Percentiles rank a stretch among this genome's conserved stretches.
These are phyloP conservation scores for Cynoglossus semilaevis DNA, from an alignment of 2,113 vertebrate genomes.

Conservation along the genomic window DNA sequence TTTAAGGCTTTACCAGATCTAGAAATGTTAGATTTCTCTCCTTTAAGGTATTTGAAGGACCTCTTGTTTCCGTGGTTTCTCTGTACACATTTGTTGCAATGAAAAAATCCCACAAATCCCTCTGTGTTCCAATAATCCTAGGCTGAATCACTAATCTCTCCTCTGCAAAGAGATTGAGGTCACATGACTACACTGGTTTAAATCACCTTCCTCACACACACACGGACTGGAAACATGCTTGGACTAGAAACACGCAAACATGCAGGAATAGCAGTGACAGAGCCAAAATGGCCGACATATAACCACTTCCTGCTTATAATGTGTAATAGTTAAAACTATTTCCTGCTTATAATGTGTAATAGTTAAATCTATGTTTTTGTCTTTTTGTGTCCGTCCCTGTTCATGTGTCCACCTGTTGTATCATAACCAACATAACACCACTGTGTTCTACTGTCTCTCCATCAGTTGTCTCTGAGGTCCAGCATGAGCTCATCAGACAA, in stretches of 20 bases:
- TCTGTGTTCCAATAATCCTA: slow-evolving; percentile 30
- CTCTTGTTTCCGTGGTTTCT: no score
- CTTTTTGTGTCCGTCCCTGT: no score
- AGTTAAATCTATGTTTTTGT: background rate
- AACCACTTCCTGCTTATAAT: no score
- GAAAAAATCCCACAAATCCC: slow-evolving; percentile 41
- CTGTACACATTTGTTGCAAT: background rate
- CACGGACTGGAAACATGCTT: slow-evolving; percentile 14
- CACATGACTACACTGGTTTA: slow-evolving; percentile 59
- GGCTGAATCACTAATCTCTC: slow-evolving; percentile 56
- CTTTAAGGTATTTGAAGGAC: no score
- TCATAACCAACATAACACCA: no score
- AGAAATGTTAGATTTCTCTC: no score
- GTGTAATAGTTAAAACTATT: background rate
- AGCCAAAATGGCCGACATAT: slow-evolving; percentile 11
- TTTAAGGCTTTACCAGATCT: no score
- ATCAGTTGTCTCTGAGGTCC: slow-evolving; percentile 20
- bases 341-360: no score
- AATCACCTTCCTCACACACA: slow-evolving; percentile 35
- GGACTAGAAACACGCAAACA: background rate
- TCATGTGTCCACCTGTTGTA: no score
- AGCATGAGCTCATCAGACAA: slow-evolving; percentile 38
- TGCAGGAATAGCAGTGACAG: background rate
- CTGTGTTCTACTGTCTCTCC: no score
- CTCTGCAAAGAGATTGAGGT: slow-evolving; percentile 62